Evolutionary conservation across 2,888 invertebrate species (phyloP), one percentile per base, ranked within the genome.

Genomic region (Habroteleia sp.): DNA sequence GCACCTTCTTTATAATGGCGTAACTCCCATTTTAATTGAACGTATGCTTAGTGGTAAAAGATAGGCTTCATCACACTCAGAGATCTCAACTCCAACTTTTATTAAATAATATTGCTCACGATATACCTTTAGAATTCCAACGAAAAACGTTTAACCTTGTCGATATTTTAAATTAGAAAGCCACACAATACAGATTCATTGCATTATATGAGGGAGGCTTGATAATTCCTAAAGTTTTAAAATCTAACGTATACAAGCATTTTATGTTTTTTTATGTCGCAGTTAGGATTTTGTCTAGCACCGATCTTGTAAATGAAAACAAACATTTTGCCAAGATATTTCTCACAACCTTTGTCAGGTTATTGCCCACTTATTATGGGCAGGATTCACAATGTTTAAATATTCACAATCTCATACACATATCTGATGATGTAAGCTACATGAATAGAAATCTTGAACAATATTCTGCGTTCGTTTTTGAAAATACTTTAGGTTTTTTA

Each of bases 121-220:
- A 62, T 54, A 68, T 81, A 5, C 52, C 78, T 11, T 11, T 46
- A 14, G 79, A 80, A 56, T 79, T 79, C 66, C 78, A 81, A 41
- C 8, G 79, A 37, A 80, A 80, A 48, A 46, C 35, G 27, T 77
- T 74, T 29, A 54, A 77, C 54, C 10, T 77, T n/a, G 25, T 74
- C 6, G 25, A 71, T n/a, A 27, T 77, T 29, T 17, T 46, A 1
- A 27, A 74, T 23, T 81, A 77, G 78, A 81, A 80, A 35, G 50
- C 35, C 1, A 50, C 35, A 5, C 35, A 50, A 25, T 50, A 35
- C 5, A 20, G 35, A 14, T 35, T 42, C 6, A 31, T 56, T 41
- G 23, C 41, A 44, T 23, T 42, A 3, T 27, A 58, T 23, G 58
- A 66, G 74, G 42, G 63, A 7, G 31, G 52, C n/a, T 29, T 63